These are phyloP conservation scores for Agapornis canus DNA, from an alignment of 2,797 vertebrate genomes.

Conservation along the genomic window DNA sequence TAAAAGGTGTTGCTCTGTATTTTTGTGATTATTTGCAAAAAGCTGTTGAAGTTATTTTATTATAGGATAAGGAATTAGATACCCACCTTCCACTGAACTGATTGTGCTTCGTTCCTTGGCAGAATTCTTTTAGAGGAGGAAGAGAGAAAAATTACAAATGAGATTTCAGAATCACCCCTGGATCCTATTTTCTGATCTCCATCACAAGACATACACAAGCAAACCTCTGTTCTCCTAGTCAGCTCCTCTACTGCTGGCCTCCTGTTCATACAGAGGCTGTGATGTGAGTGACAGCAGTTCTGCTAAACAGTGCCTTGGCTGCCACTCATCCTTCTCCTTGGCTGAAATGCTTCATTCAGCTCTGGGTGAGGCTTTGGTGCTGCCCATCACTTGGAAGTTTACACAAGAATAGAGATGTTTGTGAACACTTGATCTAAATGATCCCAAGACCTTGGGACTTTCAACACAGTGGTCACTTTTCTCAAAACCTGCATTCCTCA, in stretches of 20 bases:
- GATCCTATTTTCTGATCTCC: not conserved
- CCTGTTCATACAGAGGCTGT: accelerated
- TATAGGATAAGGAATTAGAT: not conserved
- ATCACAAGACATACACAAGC: not conserved
- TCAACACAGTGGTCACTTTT: not conserved
- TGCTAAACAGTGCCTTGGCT: not conserved
- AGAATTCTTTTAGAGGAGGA: not conserved
- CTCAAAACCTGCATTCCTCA: not conserved
- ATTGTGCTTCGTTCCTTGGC: not conserved
- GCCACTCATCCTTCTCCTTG: not conserved
- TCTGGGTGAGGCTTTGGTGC: not conserved
- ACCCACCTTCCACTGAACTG: not conserved
- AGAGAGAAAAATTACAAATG: not conserved
- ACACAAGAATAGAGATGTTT: not conserved
- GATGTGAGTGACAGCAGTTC: not conserved
- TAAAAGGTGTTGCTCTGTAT: not conserved
- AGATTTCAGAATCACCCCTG: not conserved
- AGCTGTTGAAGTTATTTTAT: not conserved
- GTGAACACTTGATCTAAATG: not conserved
- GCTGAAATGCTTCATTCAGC: not conserved
- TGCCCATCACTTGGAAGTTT: not conserved
- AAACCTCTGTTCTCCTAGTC: not conserved
- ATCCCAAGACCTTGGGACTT: not conserved
- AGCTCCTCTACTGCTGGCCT: not conserved
- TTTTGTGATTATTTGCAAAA: not conserved